Percentiles rank a stretch among this genome's conserved stretches.
phyloP scores from a whole-genome alignment of 2,113 vertebrate genomes.

The Oenanthe oenanthe region DNA sequence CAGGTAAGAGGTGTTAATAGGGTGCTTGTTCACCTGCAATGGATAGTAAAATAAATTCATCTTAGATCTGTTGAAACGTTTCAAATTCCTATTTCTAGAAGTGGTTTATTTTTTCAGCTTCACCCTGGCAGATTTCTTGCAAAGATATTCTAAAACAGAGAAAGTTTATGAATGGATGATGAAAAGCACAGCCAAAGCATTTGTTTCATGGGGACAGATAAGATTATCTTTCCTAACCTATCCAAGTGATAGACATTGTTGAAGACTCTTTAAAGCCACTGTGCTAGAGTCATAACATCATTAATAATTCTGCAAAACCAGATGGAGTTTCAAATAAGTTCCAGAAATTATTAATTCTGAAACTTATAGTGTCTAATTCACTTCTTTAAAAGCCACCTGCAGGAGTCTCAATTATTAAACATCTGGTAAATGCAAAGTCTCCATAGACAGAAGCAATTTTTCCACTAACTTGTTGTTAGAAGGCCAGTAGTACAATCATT shows the following conservation, averaged over 20 bases:
- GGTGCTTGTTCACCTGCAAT: not conserved
- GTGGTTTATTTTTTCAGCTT: not conserved
- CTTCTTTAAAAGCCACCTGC: constrained; percentile 2
- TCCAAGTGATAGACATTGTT: not conserved
- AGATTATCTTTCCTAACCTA: constrained; percentile 15
- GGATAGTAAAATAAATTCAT: not conserved
- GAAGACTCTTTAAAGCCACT: constrained; percentile 35
- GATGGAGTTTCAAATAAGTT: not conserved
- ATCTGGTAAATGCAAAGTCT: not conserved
- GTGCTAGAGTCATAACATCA: not conserved
- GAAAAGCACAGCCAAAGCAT: constrained; percentile 1
- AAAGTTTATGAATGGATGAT: not conserved
- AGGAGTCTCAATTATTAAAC: constrained; percentile 19
- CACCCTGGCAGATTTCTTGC: not conserved
- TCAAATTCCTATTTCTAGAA: not conserved
- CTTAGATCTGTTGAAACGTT: not conserved
- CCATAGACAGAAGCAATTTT: not conserved
- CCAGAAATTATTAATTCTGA: constrained; percentile 28
- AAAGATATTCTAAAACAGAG: not conserved
- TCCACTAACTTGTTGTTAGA: not conserved
- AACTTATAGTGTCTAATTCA: not conserved
- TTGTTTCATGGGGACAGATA: not conserved
- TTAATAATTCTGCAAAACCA: constrained; percentile 49
- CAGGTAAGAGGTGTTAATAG: not conserved
- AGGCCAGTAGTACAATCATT: not conserved